Evolutionary conservation across 2,113 vertebrate genomes (phyloP), one percentile per base, ranked within the genome.

Genomic region (Oenanthe oenanthe): DNA sequence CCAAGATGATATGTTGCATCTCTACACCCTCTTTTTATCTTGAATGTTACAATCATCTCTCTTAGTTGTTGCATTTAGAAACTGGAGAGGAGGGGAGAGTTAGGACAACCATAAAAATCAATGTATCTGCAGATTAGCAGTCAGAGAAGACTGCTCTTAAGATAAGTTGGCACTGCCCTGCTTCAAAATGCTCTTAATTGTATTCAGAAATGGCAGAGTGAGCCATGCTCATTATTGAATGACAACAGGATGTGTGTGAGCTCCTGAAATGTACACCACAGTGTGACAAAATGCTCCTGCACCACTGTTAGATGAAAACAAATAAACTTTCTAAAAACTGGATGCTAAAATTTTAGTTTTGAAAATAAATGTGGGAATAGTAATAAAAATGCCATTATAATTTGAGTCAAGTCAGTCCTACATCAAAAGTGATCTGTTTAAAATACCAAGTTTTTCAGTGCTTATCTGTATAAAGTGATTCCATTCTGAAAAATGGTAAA

Each of bases 121-220:
- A n/a, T 51, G 6, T 36, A 36, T 82, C 58, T 79, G 71, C 42
- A 86, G 73, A 68, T 93, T 74, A 56, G 87, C 92, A 90, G 60
- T 17, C 29, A 79, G 57, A 12, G 38, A 16, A 51, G 70, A 79
- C n/a, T 12, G 17, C 43, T 80, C 34, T 42, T 85, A 80, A 93
- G 93, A 77, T 81, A 53, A 56, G 36, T 67, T 43, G 28, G 63
- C 43, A n/a, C 19, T 63, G 42, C 22, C 10, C 60, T 0, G 4
- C 45, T 91, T 95, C 81, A 96, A 80, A 93, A 83, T 76, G 60
- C 38, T 58, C 43, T 88, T 82, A 51, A 85, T 54, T 78, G 71
- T 80, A 67, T 56, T 86, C 53, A 70, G 32, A 48, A 47, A 25
- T 77, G 51, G 63, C 60, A 63, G 45, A 21, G 58, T 70, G 71